Base-by-base conservation (phyloP, 2,888 invertebrate species). In the Chrysolina oricalcia region DNA sequence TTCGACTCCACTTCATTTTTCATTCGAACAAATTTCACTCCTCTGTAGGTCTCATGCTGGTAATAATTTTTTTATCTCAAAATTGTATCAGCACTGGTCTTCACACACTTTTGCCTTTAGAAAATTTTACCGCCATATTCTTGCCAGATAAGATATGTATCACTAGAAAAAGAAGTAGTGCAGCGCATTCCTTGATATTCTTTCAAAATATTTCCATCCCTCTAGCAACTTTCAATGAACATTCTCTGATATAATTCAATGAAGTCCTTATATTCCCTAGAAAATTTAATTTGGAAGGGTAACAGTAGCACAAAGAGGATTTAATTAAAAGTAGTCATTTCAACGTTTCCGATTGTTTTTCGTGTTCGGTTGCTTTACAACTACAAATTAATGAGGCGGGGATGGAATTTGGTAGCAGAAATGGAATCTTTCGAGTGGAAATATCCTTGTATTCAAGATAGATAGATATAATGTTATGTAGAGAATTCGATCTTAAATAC, bases 271-370 rank as follows among this genome's bases (percentile, higher is more conserved):
- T 15, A 56, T 27, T 15, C n/a, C 46, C 27, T 23, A 21, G 41
- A 27, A 69, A 70, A 62, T 63, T 27, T 13, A 70, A 70, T 70
- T 46, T 17, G 17, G 21, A 48, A 63, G n/a, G 62, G 63, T 63
- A 23, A 59, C 69, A 63, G 10, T 41, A 13, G n/a, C 59, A 70
- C 70, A 63, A 48, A 40, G 35, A 15, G 53, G 66, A 13, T 72
- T 72, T 65, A 72, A 72, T 72, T 72, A 48, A 72, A 72, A 50
- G 41, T 65, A 50, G 41, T 65, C 53, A 50, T 72, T 72, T 53
- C 41, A 50, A 53, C 56, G 50, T 63, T 72, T n/a, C 50, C 27
- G n/a, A 35, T 56, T 72, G 40, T 56, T 50, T 72, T 56, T 27
- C 1, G 13, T 15, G n/a, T 35, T 35, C 8, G 27, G 59, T 59